Evolutionary conservation across 2,888 invertebrate species (phyloP).

Genomic region (Tiliacea citrago): DNA sequence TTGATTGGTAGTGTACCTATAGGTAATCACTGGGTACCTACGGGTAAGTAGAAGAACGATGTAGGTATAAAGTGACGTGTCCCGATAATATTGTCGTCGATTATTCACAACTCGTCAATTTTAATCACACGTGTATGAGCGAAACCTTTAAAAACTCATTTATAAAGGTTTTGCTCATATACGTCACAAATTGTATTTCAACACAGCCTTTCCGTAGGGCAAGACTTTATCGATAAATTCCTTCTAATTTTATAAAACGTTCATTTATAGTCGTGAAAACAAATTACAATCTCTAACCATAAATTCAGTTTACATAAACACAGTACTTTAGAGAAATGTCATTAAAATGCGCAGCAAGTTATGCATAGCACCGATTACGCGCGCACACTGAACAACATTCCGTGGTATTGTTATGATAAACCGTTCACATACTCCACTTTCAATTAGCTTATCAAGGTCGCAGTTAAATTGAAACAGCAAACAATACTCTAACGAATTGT

Average conservation of each 20-base stretch:
- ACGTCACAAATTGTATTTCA: too few species aligned
- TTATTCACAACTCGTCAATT: conserved; percentile 37
- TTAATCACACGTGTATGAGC: conserved; percentile 9
- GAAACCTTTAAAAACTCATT: conserved; percentile 8
- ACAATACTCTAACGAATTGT: conserved; percentile 37
- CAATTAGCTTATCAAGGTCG: conserved; percentile 46
- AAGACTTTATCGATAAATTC: too few species aligned
- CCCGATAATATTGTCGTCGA: conserved; percentile 1
- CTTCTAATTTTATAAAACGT: too few species aligned
- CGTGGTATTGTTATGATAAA: conserved; percentile 41
- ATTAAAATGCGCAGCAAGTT: conserved; percentile 30
- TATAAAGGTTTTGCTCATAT: too few species aligned
- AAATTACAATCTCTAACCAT: conserved; percentile 3
- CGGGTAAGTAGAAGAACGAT: too few species aligned
- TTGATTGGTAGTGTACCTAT: background rate
- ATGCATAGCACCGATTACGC: conserved; percentile 29
- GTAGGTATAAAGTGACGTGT: background rate
- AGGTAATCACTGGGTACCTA: too few species aligned
- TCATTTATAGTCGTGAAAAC: background rate
- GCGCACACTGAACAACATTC: conserved; percentile 37
- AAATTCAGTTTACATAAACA: conserved; percentile 8
- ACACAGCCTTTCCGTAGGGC: too few species aligned
- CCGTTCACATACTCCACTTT: conserved; percentile 37
- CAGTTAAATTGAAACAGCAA: conserved; percentile 43
- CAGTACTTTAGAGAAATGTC: conserved; percentile 11